phyloP scores from a whole-genome alignment of 1,140 invertebrate genomes.

The Nilaparvata lugens region DNA sequence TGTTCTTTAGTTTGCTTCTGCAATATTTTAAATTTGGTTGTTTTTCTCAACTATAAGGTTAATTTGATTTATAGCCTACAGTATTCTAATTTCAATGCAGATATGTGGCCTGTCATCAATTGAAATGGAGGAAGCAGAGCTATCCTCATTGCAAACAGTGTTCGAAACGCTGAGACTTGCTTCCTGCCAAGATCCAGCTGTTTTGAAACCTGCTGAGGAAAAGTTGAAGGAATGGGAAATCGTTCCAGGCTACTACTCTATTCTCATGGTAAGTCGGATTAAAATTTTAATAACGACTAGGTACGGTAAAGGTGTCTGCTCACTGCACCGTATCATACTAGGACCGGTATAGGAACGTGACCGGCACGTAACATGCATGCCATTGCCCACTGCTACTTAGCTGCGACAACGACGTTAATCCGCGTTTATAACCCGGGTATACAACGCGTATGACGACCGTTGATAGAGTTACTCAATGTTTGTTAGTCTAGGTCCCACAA shows the following conservation, averaged over 20 bases:
- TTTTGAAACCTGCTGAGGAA: slow-evolving; percentile 78
- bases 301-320: too few relatives aligned
- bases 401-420: too few relatives aligned
- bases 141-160: slow-evolving; percentile 30
- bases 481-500: neutral
- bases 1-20: too few relatives aligned
- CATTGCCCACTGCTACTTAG: too few relatives aligned
- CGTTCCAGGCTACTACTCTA: slow-evolving; percentile 78
- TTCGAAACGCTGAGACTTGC: slow-evolving; percentile 70
- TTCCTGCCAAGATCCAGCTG: slow-evolving; percentile 70
- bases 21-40: too few relatives aligned
- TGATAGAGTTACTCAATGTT: neutral
- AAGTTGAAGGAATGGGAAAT: slow-evolving; percentile 81
- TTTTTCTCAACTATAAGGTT: too few relatives aligned
- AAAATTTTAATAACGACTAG: neutral
- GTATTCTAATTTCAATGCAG: too few relatives aligned
- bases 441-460: neutral
- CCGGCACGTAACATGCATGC: too few relatives aligned
- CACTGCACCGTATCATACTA: neutral
- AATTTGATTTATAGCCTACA: too few relatives aligned
- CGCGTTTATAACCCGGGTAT: too few relatives aligned
- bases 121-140: too few relatives aligned
- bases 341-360: neutral
- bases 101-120: too few relatives aligned
- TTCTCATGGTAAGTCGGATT: slow-evolving; percentile 56